Evolutionary conservation across 2,113 vertebrate genomes (phyloP).

Genomic region (Lophotis ruficrista): DNA sequence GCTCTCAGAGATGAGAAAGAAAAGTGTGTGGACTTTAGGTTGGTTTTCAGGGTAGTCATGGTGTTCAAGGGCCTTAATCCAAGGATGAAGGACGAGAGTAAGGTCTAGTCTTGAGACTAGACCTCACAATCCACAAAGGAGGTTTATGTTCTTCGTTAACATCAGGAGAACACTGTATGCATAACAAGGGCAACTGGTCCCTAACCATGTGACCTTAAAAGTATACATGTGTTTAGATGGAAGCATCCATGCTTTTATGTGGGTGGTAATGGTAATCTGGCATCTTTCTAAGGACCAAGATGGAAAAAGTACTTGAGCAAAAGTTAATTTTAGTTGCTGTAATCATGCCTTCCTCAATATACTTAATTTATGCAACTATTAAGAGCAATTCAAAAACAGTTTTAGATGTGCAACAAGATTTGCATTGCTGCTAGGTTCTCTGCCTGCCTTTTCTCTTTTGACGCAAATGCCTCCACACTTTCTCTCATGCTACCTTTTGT

Average conservation of each 20-base stretch:
- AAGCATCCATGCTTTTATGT: not conserved
- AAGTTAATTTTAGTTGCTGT: not conserved
- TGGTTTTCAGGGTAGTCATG: not conserved
- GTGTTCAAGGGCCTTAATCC: not conserved
- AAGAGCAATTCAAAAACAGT: not conserved
- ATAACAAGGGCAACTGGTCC: not conserved
- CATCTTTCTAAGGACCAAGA: not conserved
- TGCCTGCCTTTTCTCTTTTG: not conserved
- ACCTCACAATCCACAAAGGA: not conserved
- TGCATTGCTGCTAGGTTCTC: not conserved
- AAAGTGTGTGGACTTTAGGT: not conserved
- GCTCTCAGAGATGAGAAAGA: not conserved
- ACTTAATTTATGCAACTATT: not conserved
- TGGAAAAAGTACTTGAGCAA: not conserved
- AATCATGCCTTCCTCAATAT: not conserved
- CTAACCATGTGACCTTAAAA: not conserved
- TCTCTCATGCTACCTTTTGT: not conserved
- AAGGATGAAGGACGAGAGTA: not conserved
- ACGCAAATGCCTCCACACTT: fast-evolving
- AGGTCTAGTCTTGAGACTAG: not conserved
- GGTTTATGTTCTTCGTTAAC: not conserved
- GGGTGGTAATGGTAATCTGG: not conserved
- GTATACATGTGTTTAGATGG: not conserved
- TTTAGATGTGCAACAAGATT: not conserved
- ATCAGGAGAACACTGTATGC: not conserved